Evolutionary conservation across 2,113 vertebrate genomes (phyloP), one percentile per base, ranked within the genome.

Genomic region (Anarhynchus alexandrinus): DNA sequence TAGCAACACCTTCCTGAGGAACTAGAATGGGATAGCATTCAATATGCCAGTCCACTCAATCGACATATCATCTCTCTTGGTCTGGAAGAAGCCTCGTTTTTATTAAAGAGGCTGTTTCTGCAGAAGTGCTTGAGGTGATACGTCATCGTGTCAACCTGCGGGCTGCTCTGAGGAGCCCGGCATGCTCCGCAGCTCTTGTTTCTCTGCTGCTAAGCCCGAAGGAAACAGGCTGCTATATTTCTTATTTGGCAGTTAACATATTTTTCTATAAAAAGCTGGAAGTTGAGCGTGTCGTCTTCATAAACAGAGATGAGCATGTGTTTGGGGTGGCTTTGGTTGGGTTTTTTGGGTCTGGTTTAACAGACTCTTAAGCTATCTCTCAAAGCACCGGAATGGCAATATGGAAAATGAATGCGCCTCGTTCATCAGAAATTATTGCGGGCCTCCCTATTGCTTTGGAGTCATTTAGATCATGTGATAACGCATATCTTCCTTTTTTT

Each of bases 401-500:
- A 29, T 4, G 51, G 62, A 42, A 65, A 45, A 87, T 18, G 30
- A 58, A 49, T 29, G 45, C 34, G 42, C 51, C 66, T 74, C 40
- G 3, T 61, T 78, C 43, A 15, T 71, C 58, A 54, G 82, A 54
- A 93, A 22, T 70, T 51, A 27, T 9, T 38, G 40, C 45, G 64
- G 21, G 61, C n/a, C 12, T 51, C 27, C 32, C 17, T 4, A 1
- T 59, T n/a, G 17, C 67, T 76, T n/a, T 71, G 23, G 15, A 26
- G 45, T 66, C 12, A 0, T 36, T 73, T 19, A 27, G 58, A 9
- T 72, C 29, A 4, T 7, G 15, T 72, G 67, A 14, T 51, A 30
- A 26, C 3, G 7, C 29, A 0, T 17, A 5, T n/a, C 30, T 36
- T 43, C 2, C 3, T 15, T 45, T 40, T 61, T n/a, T 45, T 32